Conservation (phyloP, 2,113 vertebrate species). For the Brachirus orientalis region DNA sequence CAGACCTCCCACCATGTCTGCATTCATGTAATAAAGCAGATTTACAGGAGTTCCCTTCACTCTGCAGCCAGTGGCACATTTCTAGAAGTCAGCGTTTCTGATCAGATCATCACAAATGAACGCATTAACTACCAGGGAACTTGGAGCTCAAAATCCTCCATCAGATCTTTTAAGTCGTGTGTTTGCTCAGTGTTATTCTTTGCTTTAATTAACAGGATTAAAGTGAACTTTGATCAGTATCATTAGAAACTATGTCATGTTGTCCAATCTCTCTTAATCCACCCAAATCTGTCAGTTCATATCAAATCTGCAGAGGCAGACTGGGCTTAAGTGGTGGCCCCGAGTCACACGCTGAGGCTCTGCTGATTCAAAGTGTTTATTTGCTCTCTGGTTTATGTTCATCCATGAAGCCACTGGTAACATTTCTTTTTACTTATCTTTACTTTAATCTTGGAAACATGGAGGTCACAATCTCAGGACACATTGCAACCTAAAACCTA, state of each 20-base stretch:
- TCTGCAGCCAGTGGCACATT: constrained; percentile 38
- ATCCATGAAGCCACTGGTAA: too few relatives aligned
- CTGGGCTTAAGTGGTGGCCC: constrained; percentile 18
- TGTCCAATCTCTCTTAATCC: constrained; percentile 50
- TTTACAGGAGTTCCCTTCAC: constrained; percentile 2
- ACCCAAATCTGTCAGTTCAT: constrained; percentile 8
- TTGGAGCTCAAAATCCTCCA: constrained; percentile 10
- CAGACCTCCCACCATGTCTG: constrained; percentile 57
- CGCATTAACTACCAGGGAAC: neutral
- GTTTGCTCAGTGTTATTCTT: constrained; percentile 50
- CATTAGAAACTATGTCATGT: constrained; percentile 38
- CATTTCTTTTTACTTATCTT: too few relatives aligned
- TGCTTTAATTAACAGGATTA: constrained; percentile 61
- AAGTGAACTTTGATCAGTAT: constrained; percentile 57
- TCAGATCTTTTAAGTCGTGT: constrained; percentile 11
- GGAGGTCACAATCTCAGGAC: too few relatives aligned
- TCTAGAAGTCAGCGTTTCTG: constrained; percentile 11
- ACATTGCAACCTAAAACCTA: too few relatives aligned
- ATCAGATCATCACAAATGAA: constrained; percentile 1
- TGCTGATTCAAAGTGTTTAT: constrained; percentile 29
- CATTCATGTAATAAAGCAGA: constrained; percentile 43
- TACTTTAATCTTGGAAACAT: too few relatives aligned
- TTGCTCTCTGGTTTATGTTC: too few relatives aligned
- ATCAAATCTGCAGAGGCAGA: constrained; percentile 15
- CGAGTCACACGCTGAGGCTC: constrained; percentile 41